phyloP scores from a whole-genome alignment of 2,113 vertebrate genomes.

The Siniperca knerii region DNA sequence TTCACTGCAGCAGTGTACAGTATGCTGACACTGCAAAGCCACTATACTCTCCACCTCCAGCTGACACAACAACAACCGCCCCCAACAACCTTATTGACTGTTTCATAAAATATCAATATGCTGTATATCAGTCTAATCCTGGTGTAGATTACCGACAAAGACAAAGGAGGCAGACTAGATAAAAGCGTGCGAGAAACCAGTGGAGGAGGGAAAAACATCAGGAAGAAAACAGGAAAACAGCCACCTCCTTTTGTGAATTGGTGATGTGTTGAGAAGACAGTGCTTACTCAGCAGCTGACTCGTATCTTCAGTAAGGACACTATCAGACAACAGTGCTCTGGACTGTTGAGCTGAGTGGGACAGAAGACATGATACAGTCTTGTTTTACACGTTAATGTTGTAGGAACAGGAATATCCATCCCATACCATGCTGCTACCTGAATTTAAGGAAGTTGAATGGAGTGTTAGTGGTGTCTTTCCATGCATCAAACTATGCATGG shows the following conservation, averaged over 20 bases:
- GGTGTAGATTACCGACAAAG: neutral
- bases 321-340: neutral
- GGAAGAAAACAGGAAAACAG: too few species aligned
- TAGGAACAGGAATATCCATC: neutral
- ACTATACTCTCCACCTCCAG: neutral
- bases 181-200: neutral
- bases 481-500: neutral
- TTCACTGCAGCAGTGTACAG: neutral
- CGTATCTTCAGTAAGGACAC: conserved; percentile 35
- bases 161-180: neutral
- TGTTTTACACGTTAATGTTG: neutral
- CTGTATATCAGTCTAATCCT: neutral
- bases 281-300: conserved; percentile 56
- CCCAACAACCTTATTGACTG: neutral
- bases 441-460: neutral
- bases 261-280: conserved; percentile 15
- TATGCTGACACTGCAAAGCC: conserved; percentile 38
- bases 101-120: neutral
- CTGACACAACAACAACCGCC: neutral
- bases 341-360: neutral
- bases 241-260: neutral
- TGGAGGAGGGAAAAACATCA: neutral
- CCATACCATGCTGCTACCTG: neutral
- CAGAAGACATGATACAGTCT: neutral
- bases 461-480: too few species aligned